phyloP scores from a whole-genome alignment of 2,113 vertebrate genomes.

The Micromys minutus region DNA sequence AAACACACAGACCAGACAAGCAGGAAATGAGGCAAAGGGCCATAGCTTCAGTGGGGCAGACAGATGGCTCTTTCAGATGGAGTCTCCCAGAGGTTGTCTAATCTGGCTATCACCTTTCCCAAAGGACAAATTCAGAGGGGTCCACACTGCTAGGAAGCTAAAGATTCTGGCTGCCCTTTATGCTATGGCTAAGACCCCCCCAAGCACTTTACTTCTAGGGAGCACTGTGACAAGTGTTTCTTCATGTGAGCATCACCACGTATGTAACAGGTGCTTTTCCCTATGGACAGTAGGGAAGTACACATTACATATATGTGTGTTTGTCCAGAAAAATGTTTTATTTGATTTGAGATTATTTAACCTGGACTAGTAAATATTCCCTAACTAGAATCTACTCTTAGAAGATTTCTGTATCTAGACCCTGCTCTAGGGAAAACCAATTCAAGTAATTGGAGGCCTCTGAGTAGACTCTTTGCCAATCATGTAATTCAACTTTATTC shows the following conservation, averaged over 20 bases:
- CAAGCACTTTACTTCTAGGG: neutral
- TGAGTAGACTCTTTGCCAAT: neutral
- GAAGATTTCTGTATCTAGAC: neutral
- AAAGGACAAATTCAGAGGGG: neutral
- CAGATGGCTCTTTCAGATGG: neutral
- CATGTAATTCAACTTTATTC: neutral
- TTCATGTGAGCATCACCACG: neutral
- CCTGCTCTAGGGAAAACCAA: neutral
- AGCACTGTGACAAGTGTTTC: neutral
- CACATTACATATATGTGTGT: neutral
- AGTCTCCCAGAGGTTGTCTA: neutral
- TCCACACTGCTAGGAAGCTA: neutral
- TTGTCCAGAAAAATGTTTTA: conserved; percentile 39
- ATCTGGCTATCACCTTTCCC: neutral
- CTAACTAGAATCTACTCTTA: neutral
- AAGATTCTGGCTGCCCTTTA: neutral
- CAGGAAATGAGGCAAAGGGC: conserved; percentile 5
- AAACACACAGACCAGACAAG: conserved; percentile 47
- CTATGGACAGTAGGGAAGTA: too few relatives aligned
- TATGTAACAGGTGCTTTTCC: too few relatives aligned
- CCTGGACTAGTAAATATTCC: neutral
- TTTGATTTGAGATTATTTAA: conserved; percentile 49
- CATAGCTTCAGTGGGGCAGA: neutral
- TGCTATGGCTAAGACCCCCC: neutral
- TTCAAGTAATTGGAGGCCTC: neutral